Evolutionary conservation across 2,888 invertebrate species (phyloP).

Genomic region (Tachystola acroxantha): DNA sequence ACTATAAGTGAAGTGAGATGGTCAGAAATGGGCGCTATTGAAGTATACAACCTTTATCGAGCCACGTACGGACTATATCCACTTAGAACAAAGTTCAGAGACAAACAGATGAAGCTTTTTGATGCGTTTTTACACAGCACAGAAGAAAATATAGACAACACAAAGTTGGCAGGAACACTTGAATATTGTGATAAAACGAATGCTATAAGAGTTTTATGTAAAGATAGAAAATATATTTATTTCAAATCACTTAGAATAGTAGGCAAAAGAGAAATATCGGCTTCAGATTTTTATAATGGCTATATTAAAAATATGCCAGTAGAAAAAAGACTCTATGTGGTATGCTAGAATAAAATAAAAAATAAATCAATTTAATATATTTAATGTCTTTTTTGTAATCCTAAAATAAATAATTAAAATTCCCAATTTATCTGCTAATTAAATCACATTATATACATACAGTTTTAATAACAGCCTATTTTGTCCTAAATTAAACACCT

Average conservation of each 20-base stretch:
- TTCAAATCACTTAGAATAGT: constrained; percentile 81
- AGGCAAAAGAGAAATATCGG: constrained; percentile 85
- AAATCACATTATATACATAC: no score
- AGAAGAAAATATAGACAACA: constrained; percentile 25
- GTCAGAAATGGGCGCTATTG: constrained; percentile 78
- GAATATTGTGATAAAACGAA: constrained; percentile 78
- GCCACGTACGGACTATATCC: constrained; percentile 82
- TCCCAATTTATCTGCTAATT: no score
- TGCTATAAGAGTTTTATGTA: constrained; percentile 82
- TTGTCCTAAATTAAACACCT: no score
- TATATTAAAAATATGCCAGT: constrained; percentile 81
- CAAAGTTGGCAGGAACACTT: constrained; percentile 74
- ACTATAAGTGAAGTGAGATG: constrained; percentile 81
- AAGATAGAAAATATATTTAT: constrained; percentile 80
- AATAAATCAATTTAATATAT: constrained; percentile 17
- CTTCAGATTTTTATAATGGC: constrained; percentile 92
- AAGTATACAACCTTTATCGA: constrained; percentile 85
- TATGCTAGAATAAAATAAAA: constrained; percentile 33
- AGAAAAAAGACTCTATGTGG: constrained; percentile 44
- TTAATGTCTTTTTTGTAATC: no score
- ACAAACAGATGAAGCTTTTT: constrained; percentile 80
- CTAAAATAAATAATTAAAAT: constrained; percentile 17
- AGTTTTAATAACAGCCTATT: no score
- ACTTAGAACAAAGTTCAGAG: constrained; percentile 80
- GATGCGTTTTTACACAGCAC: constrained; percentile 62